Percentiles rank a stretch among this genome's conserved stretches.
These are phyloP conservation scores for Arrhamphus sclerolepis DNA, from an alignment of 2,797 vertebrate species.

Conservation along the genomic window DNA sequence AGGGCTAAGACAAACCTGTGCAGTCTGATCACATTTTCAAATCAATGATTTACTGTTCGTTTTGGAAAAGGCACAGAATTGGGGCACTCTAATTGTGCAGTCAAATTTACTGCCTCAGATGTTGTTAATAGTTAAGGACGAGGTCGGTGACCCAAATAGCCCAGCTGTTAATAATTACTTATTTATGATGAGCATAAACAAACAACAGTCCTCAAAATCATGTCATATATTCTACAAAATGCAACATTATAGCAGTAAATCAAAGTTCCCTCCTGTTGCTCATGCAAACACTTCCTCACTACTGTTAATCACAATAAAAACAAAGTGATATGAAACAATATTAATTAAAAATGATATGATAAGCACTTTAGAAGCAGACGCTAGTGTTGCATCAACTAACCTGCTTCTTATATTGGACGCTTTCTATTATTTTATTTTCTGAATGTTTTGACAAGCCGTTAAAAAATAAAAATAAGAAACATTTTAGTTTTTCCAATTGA, in stretches of 20 bases:
- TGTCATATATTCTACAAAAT: constrained; percentile 30
- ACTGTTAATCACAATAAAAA: background rate
- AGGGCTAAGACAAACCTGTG: constrained; percentile 1
- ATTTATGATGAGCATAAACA: constrained; percentile 33
- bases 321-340: background rate
- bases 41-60: constrained; percentile 57
- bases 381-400: too few species aligned
- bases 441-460: too few species aligned
- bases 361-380: too few species aligned
- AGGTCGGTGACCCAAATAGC: constrained; percentile 40
- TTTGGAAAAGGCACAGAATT: constrained; percentile 12
- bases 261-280: constrained; percentile 31
- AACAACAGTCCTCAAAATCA: constrained; percentile 29
- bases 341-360: too few species aligned
- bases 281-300: background rate
- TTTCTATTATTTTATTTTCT: too few species aligned
- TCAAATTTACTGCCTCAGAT: constrained; percentile 14
- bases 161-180: constrained; percentile 68
- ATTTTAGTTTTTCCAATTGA: too few species aligned
- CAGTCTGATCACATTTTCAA: constrained; percentile 9
- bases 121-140: constrained; percentile 44
- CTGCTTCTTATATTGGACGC: too few species aligned
- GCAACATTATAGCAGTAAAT: constrained; percentile 32
- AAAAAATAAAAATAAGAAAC: too few species aligned
- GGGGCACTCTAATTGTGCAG: background rate